These are phyloP conservation scores for Cyphomyrmex costatus DNA, from an alignment of 1,140 invertebrate genomes.

Conservation along the genomic window DNA sequence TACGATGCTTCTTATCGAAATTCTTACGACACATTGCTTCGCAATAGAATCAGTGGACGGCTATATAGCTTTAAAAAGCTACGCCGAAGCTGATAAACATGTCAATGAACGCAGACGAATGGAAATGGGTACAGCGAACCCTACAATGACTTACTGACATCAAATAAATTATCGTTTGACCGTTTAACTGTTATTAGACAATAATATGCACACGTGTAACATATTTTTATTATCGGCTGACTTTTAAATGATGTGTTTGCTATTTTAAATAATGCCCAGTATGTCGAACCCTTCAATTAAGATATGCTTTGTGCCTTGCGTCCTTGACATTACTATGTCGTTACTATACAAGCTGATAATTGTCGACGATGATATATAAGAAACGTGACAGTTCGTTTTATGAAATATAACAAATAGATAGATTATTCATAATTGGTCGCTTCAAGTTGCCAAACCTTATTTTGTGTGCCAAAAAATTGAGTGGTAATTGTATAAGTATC, in stretches of 20 bases:
- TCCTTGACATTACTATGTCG: conserved; percentile 13
- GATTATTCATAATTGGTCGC: neutral
- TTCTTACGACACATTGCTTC: conserved; percentile 20
- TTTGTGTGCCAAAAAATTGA: neutral
- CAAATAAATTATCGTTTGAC: conserved; percentile 52
- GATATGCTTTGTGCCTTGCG: neutral
- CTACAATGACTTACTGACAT: conserved; percentile 9
- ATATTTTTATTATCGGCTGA: neutral
- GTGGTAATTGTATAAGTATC: neutral
- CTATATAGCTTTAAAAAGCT: conserved; percentile 32
- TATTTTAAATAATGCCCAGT: neutral
- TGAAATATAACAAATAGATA: neutral
- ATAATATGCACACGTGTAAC: neutral
- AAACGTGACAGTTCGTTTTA: neutral
- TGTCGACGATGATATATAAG: neutral
- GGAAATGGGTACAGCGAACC: conserved; percentile 20
- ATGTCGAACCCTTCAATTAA: conserved; percentile 4
- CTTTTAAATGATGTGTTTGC: conserved; percentile 6
- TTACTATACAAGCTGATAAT: conserved; percentile 1
- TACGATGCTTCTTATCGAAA: neutral
- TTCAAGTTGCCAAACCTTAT: neutral
- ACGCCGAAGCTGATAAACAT: conserved; percentile 38
- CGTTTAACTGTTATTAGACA: neutral
- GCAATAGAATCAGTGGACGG: conserved; percentile 16
- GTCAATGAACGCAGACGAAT: conserved; percentile 58